Conservation (phyloP, 2,797 vertebrate species). For the Harpagifer antarcticus region DNA sequence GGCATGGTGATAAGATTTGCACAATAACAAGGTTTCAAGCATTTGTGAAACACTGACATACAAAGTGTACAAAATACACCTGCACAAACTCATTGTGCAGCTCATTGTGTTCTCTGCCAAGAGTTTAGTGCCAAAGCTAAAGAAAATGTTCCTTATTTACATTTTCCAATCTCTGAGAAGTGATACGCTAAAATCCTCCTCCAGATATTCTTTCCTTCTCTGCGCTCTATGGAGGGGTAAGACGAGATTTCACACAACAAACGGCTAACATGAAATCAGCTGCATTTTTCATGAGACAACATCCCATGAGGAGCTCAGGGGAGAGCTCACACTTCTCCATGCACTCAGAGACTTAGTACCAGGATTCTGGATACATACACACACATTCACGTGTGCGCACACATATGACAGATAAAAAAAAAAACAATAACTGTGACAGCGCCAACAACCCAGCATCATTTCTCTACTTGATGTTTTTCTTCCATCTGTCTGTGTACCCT, state of each 20-base stretch:
- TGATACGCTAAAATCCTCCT: constrained; percentile 37
- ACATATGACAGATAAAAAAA: constrained; percentile 9
- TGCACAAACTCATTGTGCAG: constrained; percentile 26
- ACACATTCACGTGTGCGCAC: neutral
- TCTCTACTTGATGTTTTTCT: neutral
- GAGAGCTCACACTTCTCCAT: constrained; percentile 18
- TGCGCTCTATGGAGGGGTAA: constrained; percentile 27
- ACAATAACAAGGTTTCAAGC: constrained; percentile 35
- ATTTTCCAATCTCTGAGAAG: constrained; percentile 12
- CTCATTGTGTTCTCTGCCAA: constrained; percentile 32
- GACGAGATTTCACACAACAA: constrained; percentile 54
- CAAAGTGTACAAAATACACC: constrained; percentile 39
- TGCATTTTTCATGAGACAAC: constrained; percentile 63
- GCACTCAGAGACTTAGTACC: constrained; percentile 9
- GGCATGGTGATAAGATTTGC: constrained; percentile 61
- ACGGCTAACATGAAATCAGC: constrained; percentile 47
- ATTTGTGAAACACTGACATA: constrained; percentile 35
- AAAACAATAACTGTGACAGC: neutral
- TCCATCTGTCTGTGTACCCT: constrained; percentile 46
- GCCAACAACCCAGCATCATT: neutral
- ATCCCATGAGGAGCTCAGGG: constrained; percentile 39
- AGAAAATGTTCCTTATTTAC: constrained; percentile 59
- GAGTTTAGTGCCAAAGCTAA: neutral
- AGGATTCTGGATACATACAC: constrained; percentile 8
- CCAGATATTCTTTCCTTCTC: constrained; percentile 30